A percentile compares a stretch with the other conserved stretches of the same genome.
Conservation (phyloP, 2,113 vertebrate species). For the Alectura lathami region DNA sequence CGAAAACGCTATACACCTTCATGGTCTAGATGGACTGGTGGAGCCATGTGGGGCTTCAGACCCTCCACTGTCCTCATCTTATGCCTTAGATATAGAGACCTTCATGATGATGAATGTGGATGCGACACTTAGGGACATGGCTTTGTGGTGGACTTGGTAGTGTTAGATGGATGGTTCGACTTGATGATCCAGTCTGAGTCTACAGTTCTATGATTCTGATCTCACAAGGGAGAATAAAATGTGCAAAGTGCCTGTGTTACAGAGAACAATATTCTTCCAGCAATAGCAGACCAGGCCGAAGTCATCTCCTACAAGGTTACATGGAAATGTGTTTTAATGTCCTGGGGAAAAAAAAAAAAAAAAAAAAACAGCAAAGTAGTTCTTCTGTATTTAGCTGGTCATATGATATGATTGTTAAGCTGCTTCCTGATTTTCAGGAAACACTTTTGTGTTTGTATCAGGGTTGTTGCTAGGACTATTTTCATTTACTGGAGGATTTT, state of each 20-base stretch:
- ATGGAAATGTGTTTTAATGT: conserved; percentile 40
- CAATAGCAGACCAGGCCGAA: background rate
- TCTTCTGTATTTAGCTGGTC: conserved; percentile 39
- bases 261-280: conserved; percentile 14
- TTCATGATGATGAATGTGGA: background rate
- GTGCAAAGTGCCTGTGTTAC: background rate
- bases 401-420: conserved; percentile 55
- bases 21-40: background rate
- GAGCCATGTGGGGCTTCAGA: background rate
- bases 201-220: background rate
- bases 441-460: conserved; percentile 22
- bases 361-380: conserved; percentile 1
- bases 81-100: background rate
- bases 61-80: background rate
- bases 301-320: background rate
- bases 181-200: background rate
- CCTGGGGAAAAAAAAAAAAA: conserved; percentile 57
- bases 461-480: conserved; percentile 22
- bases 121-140: background rate
- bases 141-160: background rate
- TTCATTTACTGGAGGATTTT: background rate
- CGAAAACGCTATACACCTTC: background rate
- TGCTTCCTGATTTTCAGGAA: conserved; percentile 71
- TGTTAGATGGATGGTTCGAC: background rate
- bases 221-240: background rate